Evolutionary conservation across 2,797 vertebrate species (phyloP), one percentile per base, ranked within the genome.

Genomic region (Cirrhinus mrigala): DNA sequence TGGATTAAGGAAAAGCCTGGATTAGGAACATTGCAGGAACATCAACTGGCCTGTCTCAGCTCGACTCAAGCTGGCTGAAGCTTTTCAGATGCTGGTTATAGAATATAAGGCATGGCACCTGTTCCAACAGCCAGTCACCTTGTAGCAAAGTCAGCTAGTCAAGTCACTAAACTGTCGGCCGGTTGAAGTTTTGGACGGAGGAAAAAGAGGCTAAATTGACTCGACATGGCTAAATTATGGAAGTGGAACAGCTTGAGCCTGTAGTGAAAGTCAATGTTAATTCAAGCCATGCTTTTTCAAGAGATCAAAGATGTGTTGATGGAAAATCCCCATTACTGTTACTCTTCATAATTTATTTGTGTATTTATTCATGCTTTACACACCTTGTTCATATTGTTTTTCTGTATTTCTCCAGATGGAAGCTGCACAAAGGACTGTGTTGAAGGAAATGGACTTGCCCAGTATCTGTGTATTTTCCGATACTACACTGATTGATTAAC

Each of bases 361-460:
- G 44, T 73, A 48, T 73, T 73, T 50, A 73, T 48, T 27, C 6
- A 73, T 73, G 70, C 44, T 50, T 73, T 73, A 18, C 70, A 73
- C n/a, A 73, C 46, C 70, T 50, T 50, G 7, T 16, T 50, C 7
- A 27, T 73, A 6, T 6, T 64, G 24, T 64, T 64, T 68, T 20
- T 68, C 16, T 52, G 24, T 50, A 29, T 74, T 52, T 74, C 24
- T 15, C 71, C 15, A 74, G 71, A 74, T 74, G 71, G 24, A 74
- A 52, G 71, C 71, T 74, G 46, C 71, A 52, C 71, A 15, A 74
- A 52, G 46, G 71, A 74, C n/a, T n/a, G n/a, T n/a, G n/a, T n/a
- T n/a, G n/a, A n/a, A n/a, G n/a, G n/a, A n/a, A n/a, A n/a, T n/a
- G 48, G 16, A 56, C 73, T 76, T 75, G 73, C 8, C 50, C 50